Percentiles rank a stretch among this genome's conserved stretches.
Conservation (phyloP, 2,797 vertebrate genomes). For the Enteromius fasciolatus region DNA sequence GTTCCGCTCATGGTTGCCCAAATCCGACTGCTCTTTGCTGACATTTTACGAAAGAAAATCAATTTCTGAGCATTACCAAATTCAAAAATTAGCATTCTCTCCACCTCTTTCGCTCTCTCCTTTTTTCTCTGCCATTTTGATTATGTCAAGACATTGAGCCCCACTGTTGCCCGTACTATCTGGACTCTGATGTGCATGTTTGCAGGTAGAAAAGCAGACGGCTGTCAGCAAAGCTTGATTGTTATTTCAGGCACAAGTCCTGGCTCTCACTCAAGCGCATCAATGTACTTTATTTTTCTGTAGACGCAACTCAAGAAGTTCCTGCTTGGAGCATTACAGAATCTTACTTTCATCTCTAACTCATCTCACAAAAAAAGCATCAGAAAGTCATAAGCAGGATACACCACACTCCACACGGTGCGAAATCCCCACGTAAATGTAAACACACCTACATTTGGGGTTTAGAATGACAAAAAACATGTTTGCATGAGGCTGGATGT, state of each 20-base stretch:
- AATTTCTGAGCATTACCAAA: constrained; percentile 36
- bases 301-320: constrained; percentile 37
- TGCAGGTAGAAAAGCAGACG: constrained; percentile 40
- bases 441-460: constrained; percentile 8
- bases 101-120: not conserved
- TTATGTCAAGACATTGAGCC: constrained; percentile 41
- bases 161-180: constrained; percentile 51
- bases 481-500: constrained; percentile 8
- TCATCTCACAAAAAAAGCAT: constrained; percentile 22
- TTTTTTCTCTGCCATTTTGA: constrained; percentile 38
- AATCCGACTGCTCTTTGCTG: constrained; percentile 28
- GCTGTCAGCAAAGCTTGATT: constrained; percentile 50
- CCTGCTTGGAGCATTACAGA: constrained; percentile 28
- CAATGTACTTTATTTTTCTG: constrained; percentile 30
- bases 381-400: constrained; percentile 13
- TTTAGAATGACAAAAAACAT: constrained; percentile 19
- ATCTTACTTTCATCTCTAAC: constrained; percentile 24
- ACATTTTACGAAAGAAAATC: constrained; percentile 27
- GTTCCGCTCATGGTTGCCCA: constrained; percentile 17
- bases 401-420: not conserved
- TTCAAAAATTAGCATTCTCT: constrained; percentile 53
- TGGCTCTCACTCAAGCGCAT: constrained; percentile 46
- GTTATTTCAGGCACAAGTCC: constrained; percentile 58
- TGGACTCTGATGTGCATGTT: constrained; percentile 58
- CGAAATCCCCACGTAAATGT: not conserved